Evolutionary conservation across 2,113 vertebrate genomes (phyloP), one percentile per base, ranked within the genome.

Genomic region (Syrmaticus mikado): DNA sequence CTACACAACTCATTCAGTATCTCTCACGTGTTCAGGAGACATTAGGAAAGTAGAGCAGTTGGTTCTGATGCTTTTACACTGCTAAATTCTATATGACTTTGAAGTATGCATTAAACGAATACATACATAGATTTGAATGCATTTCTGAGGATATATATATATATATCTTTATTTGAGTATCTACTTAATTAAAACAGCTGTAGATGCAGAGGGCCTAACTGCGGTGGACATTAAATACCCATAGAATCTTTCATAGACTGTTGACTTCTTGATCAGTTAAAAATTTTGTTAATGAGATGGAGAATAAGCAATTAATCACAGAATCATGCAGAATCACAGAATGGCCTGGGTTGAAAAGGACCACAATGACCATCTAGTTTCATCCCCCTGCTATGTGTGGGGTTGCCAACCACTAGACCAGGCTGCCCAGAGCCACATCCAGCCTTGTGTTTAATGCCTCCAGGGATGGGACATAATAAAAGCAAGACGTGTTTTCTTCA

Each of bases 151-250:
- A n/a, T 45, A 27, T 58, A 30, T 62, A n/a, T 45, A 30, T 53
- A 48, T 62, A 19, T 58, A 78, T 81, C 11, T 81, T 22, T 48
- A 48, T 22, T 77, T 91, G 64, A 61, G 34, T 78, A 60, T 48
- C 66, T 87, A 30, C 38, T 89, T 57, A 32, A 48, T 84, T 96
- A 24, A 92, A 82, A 88, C 25, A 86, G 55, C 55, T 93, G 45
- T 77, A 93, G 76, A 76, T 61, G 75, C 68, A 87, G 82, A 74
- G n/a, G 83, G 61, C 82, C 62, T 68, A 87, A 67, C 61, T 60
- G 50, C 90, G 72, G 18, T 79, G 38, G 60, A 61, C 21, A 19
- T 58, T 71, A 61, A 72, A 85, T 78, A 65, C 45, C 77, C 75
- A 45, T 34, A 32, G 40, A 72, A 80, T 55, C 0, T 64, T 70